phyloP scores from a whole-genome alignment of 2,888 invertebrate genomes.

The Pollenia angustigena region DNA sequence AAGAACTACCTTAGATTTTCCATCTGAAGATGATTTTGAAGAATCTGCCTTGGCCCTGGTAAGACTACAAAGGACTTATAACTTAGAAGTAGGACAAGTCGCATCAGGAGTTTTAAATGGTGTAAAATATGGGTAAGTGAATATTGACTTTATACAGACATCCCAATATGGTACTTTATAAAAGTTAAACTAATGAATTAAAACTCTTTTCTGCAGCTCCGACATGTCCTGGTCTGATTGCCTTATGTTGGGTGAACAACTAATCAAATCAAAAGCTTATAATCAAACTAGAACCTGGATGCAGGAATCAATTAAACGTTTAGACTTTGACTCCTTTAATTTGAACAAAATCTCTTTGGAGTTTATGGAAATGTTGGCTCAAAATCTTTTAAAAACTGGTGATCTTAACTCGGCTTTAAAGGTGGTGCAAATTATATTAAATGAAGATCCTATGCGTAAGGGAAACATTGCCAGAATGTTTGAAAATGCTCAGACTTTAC shows the following conservation, averaged over 20 bases:
- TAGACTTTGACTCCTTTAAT: constrained; percentile 85
- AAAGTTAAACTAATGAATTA: not conserved
- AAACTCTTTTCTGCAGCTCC: constrained; percentile 82
- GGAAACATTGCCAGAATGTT: constrained; percentile 88
- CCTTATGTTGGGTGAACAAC: constrained; percentile 95
- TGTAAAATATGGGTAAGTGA: constrained; percentile 88
- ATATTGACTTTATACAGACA: no score
- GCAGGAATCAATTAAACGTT: constrained; percentile 92
- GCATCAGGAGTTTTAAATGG: constrained; percentile 94
- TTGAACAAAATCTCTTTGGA: constrained; percentile 76
- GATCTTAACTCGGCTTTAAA: constrained; percentile 91
- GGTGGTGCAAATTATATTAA: constrained; percentile 92
- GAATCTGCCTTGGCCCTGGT: constrained; percentile 97
- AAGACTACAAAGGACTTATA: constrained; percentile 96
- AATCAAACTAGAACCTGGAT: constrained; percentile 98
- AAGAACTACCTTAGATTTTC: constrained; percentile 88
- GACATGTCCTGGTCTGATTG: constrained; percentile 94
- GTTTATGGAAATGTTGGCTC: constrained; percentile 79
- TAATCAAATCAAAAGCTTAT: constrained; percentile 95
- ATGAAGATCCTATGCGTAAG: constrained; percentile 90
- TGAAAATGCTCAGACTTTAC: constrained; percentile 43
- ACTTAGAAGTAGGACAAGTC: constrained; percentile 92
- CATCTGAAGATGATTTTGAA: constrained; percentile 95
- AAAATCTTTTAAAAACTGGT: constrained; percentile 85
- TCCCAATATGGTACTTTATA: no score